Evolutionary conservation across 1,140 invertebrate genomes (phyloP).

Genomic region (Thaumatotibia leucotreta): DNA sequence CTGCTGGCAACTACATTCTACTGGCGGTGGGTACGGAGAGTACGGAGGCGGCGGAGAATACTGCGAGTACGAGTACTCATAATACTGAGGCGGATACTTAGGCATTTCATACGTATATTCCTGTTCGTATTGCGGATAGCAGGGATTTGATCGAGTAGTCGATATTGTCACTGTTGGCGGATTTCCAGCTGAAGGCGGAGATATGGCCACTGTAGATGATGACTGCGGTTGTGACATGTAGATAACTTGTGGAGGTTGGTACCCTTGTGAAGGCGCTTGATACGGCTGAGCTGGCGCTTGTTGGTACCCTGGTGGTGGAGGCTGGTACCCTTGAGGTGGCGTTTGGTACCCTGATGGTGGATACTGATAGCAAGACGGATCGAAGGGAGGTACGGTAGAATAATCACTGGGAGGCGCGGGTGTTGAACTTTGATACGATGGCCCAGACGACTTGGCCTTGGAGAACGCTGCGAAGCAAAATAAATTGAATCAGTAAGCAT

Average conservation of each 20-base stretch:
- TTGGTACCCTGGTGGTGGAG: no score
- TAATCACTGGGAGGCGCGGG: background rate
- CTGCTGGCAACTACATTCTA: no score
- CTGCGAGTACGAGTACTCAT: slow-evolving; percentile 25
- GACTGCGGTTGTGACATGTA: slow-evolving; percentile 30
- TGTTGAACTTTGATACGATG: background rate
- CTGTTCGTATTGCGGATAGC: slow-evolving; percentile 11
- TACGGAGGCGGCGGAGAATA: slow-evolving; percentile 17
- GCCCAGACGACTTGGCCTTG: background rate
- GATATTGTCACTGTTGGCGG: slow-evolving; percentile 23
- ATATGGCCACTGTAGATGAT: slow-evolving; percentile 21
- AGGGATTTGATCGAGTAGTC: slow-evolving; percentile 8
- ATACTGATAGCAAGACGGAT: slow-evolving; percentile 30
- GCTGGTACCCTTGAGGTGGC: slow-evolving; percentile 14
- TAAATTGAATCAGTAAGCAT: background rate
- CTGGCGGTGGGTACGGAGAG: no score
- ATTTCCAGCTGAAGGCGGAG: slow-evolving; percentile 18
- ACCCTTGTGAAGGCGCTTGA: background rate
- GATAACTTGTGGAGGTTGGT: slow-evolving; percentile 32
- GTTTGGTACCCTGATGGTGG: slow-evolving; percentile 12
- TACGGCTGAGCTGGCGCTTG: no score
- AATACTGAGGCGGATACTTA: slow-evolving; percentile 18
- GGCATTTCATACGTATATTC: slow-evolving; percentile 16
- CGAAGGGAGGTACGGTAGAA: slow-evolving; percentile 20
- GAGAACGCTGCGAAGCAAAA: background rate